Evolutionary conservation across 2,797 vertebrate genomes (phyloP).

Genomic region (Somateria mollissima): DNA sequence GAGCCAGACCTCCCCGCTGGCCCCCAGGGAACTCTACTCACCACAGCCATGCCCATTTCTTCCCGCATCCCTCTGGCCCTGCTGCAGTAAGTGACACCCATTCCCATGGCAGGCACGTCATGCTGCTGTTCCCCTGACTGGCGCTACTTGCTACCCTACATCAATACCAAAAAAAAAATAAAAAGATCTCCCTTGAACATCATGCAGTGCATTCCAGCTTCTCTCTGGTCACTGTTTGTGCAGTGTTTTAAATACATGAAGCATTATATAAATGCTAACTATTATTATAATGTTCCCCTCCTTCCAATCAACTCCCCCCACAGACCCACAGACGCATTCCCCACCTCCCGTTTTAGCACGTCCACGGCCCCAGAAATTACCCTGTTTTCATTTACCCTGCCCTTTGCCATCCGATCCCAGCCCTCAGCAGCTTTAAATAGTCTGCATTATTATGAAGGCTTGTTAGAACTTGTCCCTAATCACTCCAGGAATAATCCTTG

Average conservation of each 20-base stretch:
- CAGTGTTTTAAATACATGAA: slow-evolving; percentile 40
- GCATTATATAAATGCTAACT: slow-evolving; percentile 59
- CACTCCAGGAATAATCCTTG: slow-evolving; percentile 73
- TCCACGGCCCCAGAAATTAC: slow-evolving; percentile 58
- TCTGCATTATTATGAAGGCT: slow-evolving; percentile 71
- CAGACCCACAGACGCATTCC: slow-evolving; percentile 50
- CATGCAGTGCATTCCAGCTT: slow-evolving; percentile 37
- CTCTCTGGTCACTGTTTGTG: slow-evolving; percentile 13
- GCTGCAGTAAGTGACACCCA: background rate
- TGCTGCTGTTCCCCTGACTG: background rate
- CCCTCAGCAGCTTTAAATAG: slow-evolving; percentile 71
- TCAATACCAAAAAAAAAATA: background rate
- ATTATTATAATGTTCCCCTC: slow-evolving; percentile 62
- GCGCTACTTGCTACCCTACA: background rate
- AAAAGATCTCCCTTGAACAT: background rate
- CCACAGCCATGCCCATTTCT: background rate
- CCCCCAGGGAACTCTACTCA: slow-evolving; percentile 9
- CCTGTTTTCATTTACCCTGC: slow-evolving; percentile 65
- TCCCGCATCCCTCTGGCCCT: slow-evolving; percentile 21
- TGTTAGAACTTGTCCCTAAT: slow-evolving; percentile 73
- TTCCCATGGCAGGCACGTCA: background rate
- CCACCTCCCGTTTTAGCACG: slow-evolving; percentile 54
- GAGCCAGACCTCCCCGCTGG: background rate
- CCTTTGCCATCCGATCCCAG: slow-evolving; percentile 69
- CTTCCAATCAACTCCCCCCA: slow-evolving; percentile 40